Evolutionary conservation across 2,113 vertebrate species (phyloP), one percentile per base, ranked within the genome.

Genomic region (Chlorodrepanis virens): DNA sequence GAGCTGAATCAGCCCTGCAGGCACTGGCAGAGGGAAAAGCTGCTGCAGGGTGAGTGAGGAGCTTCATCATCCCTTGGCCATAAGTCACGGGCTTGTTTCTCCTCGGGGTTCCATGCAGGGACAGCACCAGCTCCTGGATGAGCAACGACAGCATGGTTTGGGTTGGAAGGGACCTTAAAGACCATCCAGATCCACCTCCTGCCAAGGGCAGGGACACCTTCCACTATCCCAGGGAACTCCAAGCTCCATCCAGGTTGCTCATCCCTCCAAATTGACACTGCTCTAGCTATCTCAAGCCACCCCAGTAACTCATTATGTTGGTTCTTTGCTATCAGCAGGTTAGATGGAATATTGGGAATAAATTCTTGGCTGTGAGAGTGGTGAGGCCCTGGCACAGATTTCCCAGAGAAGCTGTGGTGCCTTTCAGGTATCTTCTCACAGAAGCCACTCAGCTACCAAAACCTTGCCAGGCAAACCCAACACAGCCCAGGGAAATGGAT

Each of bases 251-350:
- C 69, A 75, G 21, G 18, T 2, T 4, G 14, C 31, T 54, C 71
- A 7, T 5, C 61, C 33, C 65, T 68, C 39, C 71, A 11, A 35
- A 68, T 4, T 39, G 14, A 40, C 54, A 40, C 31, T 2, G 0
- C 4, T 8, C 29, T 29, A 40, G n/a, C 37, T 35, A 12, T 3
- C 28, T 31, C 37, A 2, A 61, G 37, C 21, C 52, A 37, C 5
- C 5, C 35, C 44, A 24, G 35, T 27, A 15, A 65, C 3, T 20
- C 61, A 11, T 6, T 4, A 12, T 0, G 0, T 0, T 0, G 3
- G 39, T 6, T 64, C 56, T 44, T 10, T n/a, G 35, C 69, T 28
- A 8, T 10, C 45, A 68, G 53, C 24, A 49, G 33, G 5, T 24
- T 10, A 25, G 12, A 16, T 39, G 33, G 39, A 45, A n/a, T 29